Base-by-base conservation (phyloP, 2,113 vertebrate genomes). In the Spea bombifrons region DNA sequence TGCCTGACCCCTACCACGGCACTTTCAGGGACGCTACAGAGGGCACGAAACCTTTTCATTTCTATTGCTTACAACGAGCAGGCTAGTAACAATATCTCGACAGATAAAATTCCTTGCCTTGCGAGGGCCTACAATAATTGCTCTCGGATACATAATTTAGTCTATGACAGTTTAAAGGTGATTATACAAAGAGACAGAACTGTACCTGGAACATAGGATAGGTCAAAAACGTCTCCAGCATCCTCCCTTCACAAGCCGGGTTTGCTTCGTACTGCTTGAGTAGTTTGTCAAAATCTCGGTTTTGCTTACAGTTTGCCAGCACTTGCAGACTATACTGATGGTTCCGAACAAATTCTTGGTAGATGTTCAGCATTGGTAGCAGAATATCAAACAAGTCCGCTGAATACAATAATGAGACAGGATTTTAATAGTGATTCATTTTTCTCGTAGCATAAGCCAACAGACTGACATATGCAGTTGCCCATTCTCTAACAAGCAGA, bases 141-240 rank as follows among this genome's bases (percentile, higher is more conserved):
- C 30, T 30, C 30, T 30, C 2, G 30, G 30, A 30, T 30, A 30
- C 2, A 30, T 30, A 30, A 30, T 30, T 30, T 30, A 30, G 30
- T 30, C 30, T 30, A 30, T 30, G 30, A 30, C 30, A 30, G 30
- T 30, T 30, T 30, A 30, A 52, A 52, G 50, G 50, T 52, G 50
- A 52, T 52, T 52, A 59, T 59, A 8, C 8, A 59, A 59, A 5
- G 15, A 13, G 12, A 59, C 12, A 8, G 12, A 59, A 13, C 4
- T 59, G 55, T 89, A 99, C 97, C 96, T 99, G 97, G 89, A 99
- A 99, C 97, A 99, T 99, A 3, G 97, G 97, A 71, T 99, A 99
- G 7, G 97, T 99, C 85, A 99, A 92, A 88, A 99, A 99, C 0
- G 97, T 99, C 88, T 99, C 97, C 47, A 99, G 91, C 96, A 99